These are phyloP conservation scores for Pristionchus entomophagus DNA, from an alignment of 2,888 invertebrate species.

Conservation along the genomic window DNA sequence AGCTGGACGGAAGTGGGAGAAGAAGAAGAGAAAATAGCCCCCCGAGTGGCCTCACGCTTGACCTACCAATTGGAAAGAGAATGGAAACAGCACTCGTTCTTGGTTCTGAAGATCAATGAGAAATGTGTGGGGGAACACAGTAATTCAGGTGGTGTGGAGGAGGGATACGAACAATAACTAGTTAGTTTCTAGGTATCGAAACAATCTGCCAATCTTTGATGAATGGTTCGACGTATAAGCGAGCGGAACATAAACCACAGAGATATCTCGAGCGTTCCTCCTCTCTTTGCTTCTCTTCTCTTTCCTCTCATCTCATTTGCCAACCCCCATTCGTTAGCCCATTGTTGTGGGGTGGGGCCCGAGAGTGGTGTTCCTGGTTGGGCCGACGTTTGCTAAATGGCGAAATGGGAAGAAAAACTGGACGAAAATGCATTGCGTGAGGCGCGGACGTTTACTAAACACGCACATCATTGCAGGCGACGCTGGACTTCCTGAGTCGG, in stretches of 20 bases:
- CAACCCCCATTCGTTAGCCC: not conserved
- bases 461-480: conserved; percentile 39
- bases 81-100: not conserved
- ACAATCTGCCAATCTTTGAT: too few species aligned
- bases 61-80: not conserved
- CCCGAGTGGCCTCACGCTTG: not conserved
- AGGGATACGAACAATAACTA: not conserved
- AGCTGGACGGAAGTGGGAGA: not conserved
- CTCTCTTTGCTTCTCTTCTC: conserved; percentile 6
- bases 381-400: not conserved
- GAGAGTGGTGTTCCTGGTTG: not conserved
- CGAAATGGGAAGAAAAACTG: too few species aligned
- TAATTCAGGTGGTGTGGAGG: not conserved
- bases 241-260: not conserved
- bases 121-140: not conserved
- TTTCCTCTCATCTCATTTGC: conserved; percentile 29
- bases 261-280: not conserved
- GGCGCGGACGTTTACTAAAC: not conserved
- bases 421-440: not conserved
- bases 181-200: not conserved
- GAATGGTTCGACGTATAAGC: too few species aligned
- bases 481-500: conserved; percentile 49
- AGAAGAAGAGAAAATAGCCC: not conserved
- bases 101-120: not conserved
- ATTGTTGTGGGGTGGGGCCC: conserved; percentile 16